Evolutionary conservation across 2,797 vertebrate species (phyloP), one percentile per base, ranked within the genome.

Genomic region (Pyrocephalus nanus): DNA sequence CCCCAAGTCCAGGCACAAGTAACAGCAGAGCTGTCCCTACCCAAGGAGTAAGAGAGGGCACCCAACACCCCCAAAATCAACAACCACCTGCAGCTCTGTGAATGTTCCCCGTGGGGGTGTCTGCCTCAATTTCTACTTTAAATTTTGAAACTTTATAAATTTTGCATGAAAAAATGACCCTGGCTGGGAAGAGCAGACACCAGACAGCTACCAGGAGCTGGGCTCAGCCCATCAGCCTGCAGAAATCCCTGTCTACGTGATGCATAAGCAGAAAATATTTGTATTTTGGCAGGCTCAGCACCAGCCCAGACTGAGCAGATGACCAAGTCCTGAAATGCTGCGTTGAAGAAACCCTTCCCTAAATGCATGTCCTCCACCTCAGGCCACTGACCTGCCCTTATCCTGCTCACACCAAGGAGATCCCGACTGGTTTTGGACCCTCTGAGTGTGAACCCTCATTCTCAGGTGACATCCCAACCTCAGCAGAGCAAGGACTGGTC

Each of bases 261-360:
- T 65, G 50, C 69, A 50, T 72, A 93, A 91, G 89, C 82, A 92
- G 43, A 94, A 93, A 94, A 60, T 40, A 75, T 15, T 51, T 80
- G 23, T 62, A 62, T 86, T 55, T 55, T 40, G 79, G 85, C 85
- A 78, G 71, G 80, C 62, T 93, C 93, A 95, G 92, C 94, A 93
- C 34, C 42, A 86, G 75, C 17, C 57, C 0, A 0, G 60, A 43
- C 32, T 1, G 11, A 75, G 19, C 36, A 88, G 61, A 86, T n/a
- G 69, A 83, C 72, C 70, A 58, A 57, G 61, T 7, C 13, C 65
- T 26, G 50, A 88, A 92, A 64, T 3, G 13, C 38, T 3, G 1
- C 0, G 45, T 5, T 54, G 55, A 82, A 67, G 40, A 72, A 87
- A 66, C 2, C 32, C 7, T 1, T 15, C 60, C 72, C 72, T 42